Percentiles rank a stretch among this genome's conserved stretches.
Conservation (phyloP, 1,140 invertebrate genomes). For the Hycleus phaleratus region DNA sequence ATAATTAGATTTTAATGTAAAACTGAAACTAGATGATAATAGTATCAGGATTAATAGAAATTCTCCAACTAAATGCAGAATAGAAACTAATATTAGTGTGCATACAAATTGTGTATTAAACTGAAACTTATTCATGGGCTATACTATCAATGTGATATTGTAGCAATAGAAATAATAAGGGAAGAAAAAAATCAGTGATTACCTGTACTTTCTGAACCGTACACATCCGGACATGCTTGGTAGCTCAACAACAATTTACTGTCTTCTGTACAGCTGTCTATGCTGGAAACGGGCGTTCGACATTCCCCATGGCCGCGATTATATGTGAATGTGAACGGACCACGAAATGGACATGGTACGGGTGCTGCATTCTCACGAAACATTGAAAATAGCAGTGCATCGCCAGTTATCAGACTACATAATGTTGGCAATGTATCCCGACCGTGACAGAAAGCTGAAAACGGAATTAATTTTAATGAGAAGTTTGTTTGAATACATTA, state of each 20-base stretch:
- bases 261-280: constrained; percentile 85
- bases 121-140: too few relatives aligned
- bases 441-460: constrained; percentile 71
- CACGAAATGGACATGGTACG: constrained; percentile 75
- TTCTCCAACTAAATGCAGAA: too few relatives aligned
- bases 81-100: too few relatives aligned
- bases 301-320: constrained; percentile 79
- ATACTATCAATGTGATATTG: too few relatives aligned
- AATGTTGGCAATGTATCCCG: constrained; percentile 66
- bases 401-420: constrained; percentile 78
- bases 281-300: constrained; percentile 69
- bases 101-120: too few relatives aligned
- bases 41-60: too few relatives aligned
- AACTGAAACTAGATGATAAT: too few relatives aligned
- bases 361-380: constrained; percentile 67
- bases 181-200: constrained; percentile 12
- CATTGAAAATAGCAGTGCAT: constrained; percentile 80
- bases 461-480: background rate
- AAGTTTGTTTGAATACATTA: too few relatives aligned
- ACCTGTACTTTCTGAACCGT: constrained; percentile 77
- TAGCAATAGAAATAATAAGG: too few relatives aligned
- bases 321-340: constrained; percentile 77
- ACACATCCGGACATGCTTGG: constrained; percentile 85
- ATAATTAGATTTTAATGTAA: too few relatives aligned
- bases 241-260: constrained; percentile 77